Base-by-base conservation (phyloP, 2,888 invertebrate species). In the Gnatocerus cornutus region DNA sequence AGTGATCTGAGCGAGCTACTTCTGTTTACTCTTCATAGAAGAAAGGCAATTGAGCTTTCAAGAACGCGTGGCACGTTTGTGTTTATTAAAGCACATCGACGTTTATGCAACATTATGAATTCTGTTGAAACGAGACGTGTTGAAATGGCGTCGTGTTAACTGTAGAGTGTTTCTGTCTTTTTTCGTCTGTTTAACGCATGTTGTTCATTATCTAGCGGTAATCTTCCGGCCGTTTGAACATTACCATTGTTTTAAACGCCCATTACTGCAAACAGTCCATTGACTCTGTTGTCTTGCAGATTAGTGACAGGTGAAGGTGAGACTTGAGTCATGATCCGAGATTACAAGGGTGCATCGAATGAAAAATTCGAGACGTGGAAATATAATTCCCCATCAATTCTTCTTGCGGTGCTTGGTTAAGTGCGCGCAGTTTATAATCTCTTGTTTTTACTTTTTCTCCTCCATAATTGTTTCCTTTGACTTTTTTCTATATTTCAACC, bases 141-240 rank as follows among this genome's bases (percentile, higher is more conserved):
- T 21, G 21, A 21, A 30, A 13, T 41, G 41, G 58, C 46, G 43
- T 58, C 41, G 21, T 56, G 43, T 41, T 43, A 39, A 41, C n/a
- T 37, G 33, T 33, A 37, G 14, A 59, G 46, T 46, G 59, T 46
- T 30, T 3, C 1, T 46, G 30, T 37, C n/a, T 46, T 59, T 59
- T 58, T 14, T 16, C 39, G 45, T 58, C 58, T 58, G 48, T n/a
- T 10, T 50, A 48, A 29, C 61, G 27, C 50, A 16, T 61, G 61
- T 46, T 61, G 50, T 50, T 59, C 10, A 43, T 46, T 59, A 14
- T 59, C 45, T 59, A 59, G 59, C 59, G 61, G 61, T 61, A 61
- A 10, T 33, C 59, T 59, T 59, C 59, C 59, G 59, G 59, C 33
- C 59, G 33, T 37, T 59, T 59, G 46, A 45, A 61, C 61, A 50